Evolutionary conservation across 2,888 invertebrate genomes (phyloP), one percentile per base, ranked within the genome.

Genomic region (Drosophila prostipennis): DNA sequence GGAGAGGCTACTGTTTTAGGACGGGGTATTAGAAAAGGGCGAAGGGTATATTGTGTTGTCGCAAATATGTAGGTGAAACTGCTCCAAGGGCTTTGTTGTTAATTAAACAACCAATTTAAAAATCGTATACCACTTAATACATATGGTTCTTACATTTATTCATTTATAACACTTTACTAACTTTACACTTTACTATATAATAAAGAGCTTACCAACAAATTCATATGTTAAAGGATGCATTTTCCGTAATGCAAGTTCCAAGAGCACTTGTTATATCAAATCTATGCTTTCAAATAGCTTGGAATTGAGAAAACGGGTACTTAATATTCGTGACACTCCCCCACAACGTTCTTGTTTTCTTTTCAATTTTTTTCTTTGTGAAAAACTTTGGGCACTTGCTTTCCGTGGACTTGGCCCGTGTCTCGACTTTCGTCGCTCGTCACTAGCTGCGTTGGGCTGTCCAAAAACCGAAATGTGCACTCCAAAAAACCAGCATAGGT

Each of bases 321-420:
- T 8, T n/a, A 16, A 4, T 16, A 48, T 48, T 63, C 61, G 61
- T 16, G 14, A 42, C 40, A 26, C 11, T 19, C 6, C 1, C 14
- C 19, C 2, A 2, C 14, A n/a, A 14, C 4, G 46, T 48, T 46
- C 61, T 61, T 16, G 40, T 63, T 63, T 63, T 63, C 61, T 63
- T 61, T 63, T 48, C 26, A 7, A 7, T 69, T 39, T 80, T 79
- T 63, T 67, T 80, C 76, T 26, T 26, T 26, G 79, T 82, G 78
- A 89, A 87, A 86, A 86, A 89, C 85, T 79, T 82, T 84, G 65
- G 72, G 58, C 72, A 80, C 75, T 69, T 54, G 63, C 63, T 72
- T 63, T 60, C 39, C 72, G 75, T 68, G 48, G 64, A 55, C 76
- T 76, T 60, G 74, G 69, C 78, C 59, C 45, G 63, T 45, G 76